Evolutionary conservation across 1,140 invertebrate genomes (phyloP), one percentile per base, ranked within the genome.

Genomic region (Heliconius congener): DNA sequence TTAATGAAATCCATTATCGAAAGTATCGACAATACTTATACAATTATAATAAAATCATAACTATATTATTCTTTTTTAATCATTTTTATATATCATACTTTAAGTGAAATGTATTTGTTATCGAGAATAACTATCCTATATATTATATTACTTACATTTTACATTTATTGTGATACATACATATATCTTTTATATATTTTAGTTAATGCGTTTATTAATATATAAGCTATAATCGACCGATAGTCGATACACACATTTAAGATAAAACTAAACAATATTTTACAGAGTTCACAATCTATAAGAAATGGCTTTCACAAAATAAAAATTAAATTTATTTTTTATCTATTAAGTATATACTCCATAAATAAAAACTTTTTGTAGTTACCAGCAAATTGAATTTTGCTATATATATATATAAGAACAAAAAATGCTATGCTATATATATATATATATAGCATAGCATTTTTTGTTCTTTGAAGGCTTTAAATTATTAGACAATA

Each of bases 401-500:
- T 57, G n/a, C n/a, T 23, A 23, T 57, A 9, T 9, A 57, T 52
- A 19, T 6, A 52, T 52, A 19, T 46, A n/a, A n/a, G n/a, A n/a
- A n/a, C n/a, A n/a, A n/a, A n/a, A n/a, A n/a, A n/a, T n/a, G n/a
- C n/a, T n/a, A n/a, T n/a, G n/a, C n/a, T n/a, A 23, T 23, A 23
- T 23, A 23, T 23, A 23, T 23, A 23, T 23, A 23, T 23, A 37
- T 37, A 37, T 37, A 37, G n/a, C 55, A 37, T 37, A 37, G n/a
- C 55, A 57, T 3, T 57, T 57, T 4, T 57, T 57, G 8, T 23
- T 11, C n/a, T 57, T 3, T 0, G 8, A 57, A 16, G 42, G 42
- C 13, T 46, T 46, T 46, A 57, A 2, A 71, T 81, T 34, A 39
- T 71, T 60, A 80, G 82, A 81, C 82, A 83, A 83, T 83, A 81